Percentiles rank a stretch among this genome's conserved stretches.
phyloP scores from a whole-genome alignment of 1,140 invertebrate species.

The Gonioctena quinquepunctata region DNA sequence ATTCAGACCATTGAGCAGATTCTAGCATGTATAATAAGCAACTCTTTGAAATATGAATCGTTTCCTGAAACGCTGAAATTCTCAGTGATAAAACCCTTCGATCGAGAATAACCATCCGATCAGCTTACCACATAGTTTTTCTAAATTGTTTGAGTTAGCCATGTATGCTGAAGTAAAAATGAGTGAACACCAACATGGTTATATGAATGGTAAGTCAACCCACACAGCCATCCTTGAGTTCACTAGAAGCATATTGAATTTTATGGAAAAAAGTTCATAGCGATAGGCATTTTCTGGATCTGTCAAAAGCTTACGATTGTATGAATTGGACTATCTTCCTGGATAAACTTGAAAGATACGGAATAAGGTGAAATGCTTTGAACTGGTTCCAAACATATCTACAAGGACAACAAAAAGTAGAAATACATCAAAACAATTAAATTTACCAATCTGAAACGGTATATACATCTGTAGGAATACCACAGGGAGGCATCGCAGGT shows the following conservation, averaged over 20 bases:
- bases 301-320: no score
- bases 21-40: neutral
- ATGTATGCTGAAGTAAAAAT: no score
- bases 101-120: neutral
- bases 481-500: no score
- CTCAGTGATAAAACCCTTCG: neutral
- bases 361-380: neutral
- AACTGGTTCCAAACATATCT: no score
- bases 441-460: neutral
- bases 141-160: no score
- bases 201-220: neutral
- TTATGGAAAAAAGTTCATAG: no score
- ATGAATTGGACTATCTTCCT: no score
- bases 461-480: neutral
- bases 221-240: neutral
- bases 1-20: neutral
- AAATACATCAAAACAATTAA: neutral
- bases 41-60: no score
- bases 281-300: no score
- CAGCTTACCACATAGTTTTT: no score
- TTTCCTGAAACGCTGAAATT: neutral
- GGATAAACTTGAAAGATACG: no score
- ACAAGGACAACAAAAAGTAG: no score
- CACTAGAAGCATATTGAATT: neutral
- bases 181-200: neutral